A percentile compares a stretch with the other conserved stretches of the same genome.
Conservation (phyloP, 2,113 vertebrate species). For the Odocoileus hemionus region DNA sequence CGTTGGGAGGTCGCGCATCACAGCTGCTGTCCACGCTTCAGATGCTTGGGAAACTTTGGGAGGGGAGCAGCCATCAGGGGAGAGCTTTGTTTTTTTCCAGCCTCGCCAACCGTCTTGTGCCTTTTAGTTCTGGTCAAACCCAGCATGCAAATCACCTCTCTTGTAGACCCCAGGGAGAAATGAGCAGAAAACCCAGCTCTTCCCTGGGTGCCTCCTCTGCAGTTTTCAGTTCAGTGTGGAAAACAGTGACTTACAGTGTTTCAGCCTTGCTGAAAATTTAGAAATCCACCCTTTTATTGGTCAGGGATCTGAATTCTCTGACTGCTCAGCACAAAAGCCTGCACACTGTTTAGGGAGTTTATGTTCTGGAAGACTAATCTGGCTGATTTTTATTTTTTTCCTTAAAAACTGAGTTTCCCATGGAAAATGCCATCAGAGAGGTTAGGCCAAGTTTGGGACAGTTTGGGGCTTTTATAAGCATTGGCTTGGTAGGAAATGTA, state of each 20-base stretch:
- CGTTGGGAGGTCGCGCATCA: not conserved
- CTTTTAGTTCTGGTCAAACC: not conserved
- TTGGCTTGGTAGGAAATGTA: not conserved
- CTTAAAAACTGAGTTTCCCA: not conserved
- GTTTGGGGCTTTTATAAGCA: not conserved
- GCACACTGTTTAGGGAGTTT: not conserved
- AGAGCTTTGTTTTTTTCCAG: not conserved
- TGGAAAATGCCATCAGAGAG: not conserved
- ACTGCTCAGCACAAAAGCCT: not conserved
- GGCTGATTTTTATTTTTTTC: not conserved
- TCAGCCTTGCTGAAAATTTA: slow-evolving; percentile 18
- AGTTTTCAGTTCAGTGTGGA: not conserved
- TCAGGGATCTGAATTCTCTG: not conserved
- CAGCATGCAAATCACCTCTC: not conserved
- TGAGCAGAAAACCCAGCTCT: not conserved
- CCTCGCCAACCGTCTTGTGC: not conserved
- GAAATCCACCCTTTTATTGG: not conserved
- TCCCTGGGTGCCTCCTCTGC: not conserved
- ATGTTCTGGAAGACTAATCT: not conserved
- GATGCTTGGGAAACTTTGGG: slow-evolving; percentile 30
- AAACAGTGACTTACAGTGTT: not conserved
- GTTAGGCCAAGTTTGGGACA: not conserved
- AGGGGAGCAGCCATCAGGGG: not conserved
- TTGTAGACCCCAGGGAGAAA: not conserved
- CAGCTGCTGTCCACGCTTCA: not conserved